Evolutionary conservation across 2,797 vertebrate genomes (phyloP).

Genomic region (Masticophis lateralis): DNA sequence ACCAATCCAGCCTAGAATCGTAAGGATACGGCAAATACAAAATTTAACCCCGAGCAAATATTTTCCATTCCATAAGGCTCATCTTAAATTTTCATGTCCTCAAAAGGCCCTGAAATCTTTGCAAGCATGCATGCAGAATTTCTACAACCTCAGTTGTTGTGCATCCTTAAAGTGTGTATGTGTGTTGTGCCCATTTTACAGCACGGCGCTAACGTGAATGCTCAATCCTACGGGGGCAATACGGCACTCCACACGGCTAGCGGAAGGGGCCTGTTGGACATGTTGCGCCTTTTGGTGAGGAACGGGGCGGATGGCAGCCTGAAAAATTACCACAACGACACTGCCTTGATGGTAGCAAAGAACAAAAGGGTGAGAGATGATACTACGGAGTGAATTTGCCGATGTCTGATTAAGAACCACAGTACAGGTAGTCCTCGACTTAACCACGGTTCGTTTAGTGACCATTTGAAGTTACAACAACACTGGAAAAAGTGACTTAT

Average conservation of each 20-base stretch:
- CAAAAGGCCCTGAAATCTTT: background rate
- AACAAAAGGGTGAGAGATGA: slow-evolving; percentile 80
- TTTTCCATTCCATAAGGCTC: background rate
- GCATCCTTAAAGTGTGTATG: background rate
- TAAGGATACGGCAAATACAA: background rate
- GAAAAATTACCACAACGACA: slow-evolving; percentile 93
- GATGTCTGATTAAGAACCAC: background rate
- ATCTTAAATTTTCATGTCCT: background rate
- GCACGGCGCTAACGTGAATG: slow-evolving; percentile 85
- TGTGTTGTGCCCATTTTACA: slow-evolving; percentile 47
- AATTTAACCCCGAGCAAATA: background rate
- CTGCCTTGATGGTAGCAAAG: slow-evolving; percentile 86
- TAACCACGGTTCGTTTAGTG: background rate
- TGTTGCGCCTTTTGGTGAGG: slow-evolving; percentile 79
- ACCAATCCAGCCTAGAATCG: background rate
- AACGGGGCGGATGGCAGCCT: slow-evolving; percentile 85
- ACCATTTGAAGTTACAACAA: background rate
- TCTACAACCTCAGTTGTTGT: background rate
- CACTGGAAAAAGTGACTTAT: background rate
- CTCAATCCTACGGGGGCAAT: slow-evolving; percentile 88
- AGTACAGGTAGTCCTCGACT: background rate
- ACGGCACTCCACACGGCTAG: slow-evolving; percentile 86
- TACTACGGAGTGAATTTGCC: background rate
- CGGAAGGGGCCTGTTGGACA: slow-evolving; percentile 84
- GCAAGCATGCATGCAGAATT: no score